These are phyloP conservation scores for Ceratotherium simum DNA, from an alignment of 2,113 vertebrate species.

Conservation along the genomic window DNA sequence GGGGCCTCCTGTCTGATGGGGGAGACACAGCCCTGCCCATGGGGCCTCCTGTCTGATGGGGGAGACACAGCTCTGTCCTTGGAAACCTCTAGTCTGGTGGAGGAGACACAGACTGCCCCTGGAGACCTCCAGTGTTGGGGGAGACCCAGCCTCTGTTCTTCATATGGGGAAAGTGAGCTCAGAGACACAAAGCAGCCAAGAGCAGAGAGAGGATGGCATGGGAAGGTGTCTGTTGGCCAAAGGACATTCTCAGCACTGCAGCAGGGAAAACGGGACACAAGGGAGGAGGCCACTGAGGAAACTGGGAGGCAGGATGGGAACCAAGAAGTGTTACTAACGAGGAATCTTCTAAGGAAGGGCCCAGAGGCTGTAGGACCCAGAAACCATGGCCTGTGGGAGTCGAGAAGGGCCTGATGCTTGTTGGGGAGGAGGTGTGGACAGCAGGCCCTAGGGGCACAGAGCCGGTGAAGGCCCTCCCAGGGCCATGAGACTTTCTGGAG, in stretches of 20 bases:
- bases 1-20: background rate
- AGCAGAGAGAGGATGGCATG: background rate
- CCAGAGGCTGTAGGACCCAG: rapidly evolving
- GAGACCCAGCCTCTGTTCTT: background rate
- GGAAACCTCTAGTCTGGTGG: background rate
- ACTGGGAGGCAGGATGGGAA: background rate
- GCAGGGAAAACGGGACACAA: background rate
- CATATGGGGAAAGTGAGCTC: background rate
- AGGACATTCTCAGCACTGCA: background rate
- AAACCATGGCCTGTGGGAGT: background rate
- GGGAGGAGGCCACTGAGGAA: background rate
- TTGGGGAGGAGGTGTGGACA: background rate
- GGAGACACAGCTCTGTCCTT: background rate
- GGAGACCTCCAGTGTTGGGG: background rate
- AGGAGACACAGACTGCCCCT: background rate
- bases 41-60: background rate
- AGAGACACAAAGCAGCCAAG: background rate
- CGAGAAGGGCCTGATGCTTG: rapidly evolving
- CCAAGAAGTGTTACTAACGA: background rate
- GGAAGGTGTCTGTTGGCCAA: background rate
- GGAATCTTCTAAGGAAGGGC: background rate
- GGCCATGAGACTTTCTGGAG: background rate
- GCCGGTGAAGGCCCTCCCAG: background rate
- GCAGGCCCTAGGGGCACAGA: background rate
- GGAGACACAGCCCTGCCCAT: background rate